Conservation (phyloP, 2,888 invertebrate species). For the Trachelus tabidus region DNA sequence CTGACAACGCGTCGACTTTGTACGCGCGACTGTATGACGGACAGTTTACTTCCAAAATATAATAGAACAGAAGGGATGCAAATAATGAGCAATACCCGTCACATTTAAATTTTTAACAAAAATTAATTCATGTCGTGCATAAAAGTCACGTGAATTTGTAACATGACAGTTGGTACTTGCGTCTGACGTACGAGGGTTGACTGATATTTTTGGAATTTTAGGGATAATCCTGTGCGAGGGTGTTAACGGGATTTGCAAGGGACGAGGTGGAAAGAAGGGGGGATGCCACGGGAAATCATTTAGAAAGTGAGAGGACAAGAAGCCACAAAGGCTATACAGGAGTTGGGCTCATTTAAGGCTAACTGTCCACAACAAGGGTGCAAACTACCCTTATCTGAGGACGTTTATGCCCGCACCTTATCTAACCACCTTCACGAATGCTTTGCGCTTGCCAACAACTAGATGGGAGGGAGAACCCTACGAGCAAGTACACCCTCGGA, state of each 20-base stretch:
- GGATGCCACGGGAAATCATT: conserved; percentile 34
- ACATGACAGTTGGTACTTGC: too few species aligned
- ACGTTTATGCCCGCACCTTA: conserved; percentile 65
- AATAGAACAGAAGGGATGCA: too few species aligned
- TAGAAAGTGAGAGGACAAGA: conserved; percentile 35
- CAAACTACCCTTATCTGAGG: conserved; percentile 64
- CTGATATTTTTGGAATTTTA: too few species aligned
- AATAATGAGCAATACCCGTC: too few species aligned
- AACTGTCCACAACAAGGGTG: conserved; percentile 65
- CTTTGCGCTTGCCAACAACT: conserved; percentile 51
- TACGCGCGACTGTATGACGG: too few species aligned
- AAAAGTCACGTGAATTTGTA: too few species aligned
- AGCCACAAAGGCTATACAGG: conserved; percentile 27
- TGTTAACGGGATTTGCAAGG: background rate
- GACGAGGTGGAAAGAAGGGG: background rate
- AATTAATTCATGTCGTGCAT: too few species aligned
- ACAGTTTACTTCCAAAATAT: too few species aligned
- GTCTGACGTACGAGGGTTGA: too few species aligned
- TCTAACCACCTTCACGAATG: conserved; percentile 44
- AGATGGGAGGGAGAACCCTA: conserved; percentile 36
- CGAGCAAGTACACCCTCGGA: conserved; percentile 30
- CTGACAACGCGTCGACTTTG: too few species aligned
- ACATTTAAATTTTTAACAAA: too few species aligned
- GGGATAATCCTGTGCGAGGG: background rate
- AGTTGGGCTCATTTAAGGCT: conserved; percentile 57